Evolutionary conservation across 1,140 invertebrate species (phyloP), one percentile per base, ranked within the genome.

Genomic region (Habropoda laboriosa): DNA sequence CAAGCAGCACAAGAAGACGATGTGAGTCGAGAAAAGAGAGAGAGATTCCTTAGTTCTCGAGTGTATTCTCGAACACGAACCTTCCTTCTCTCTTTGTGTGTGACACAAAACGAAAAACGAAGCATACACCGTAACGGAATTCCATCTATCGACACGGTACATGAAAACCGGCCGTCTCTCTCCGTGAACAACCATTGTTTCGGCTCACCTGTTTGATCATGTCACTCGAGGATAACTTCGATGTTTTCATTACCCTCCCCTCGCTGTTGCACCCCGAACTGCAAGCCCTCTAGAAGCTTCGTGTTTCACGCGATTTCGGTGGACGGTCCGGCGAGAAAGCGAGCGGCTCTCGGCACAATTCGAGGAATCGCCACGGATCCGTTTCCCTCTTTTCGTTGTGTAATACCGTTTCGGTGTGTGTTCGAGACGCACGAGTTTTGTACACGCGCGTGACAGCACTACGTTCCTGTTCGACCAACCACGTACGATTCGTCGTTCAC

Each of bases 161-260:
- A n/a, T n/a, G 45, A 38, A 27, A 3, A 40, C 49, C 24, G 49
- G 30, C 45, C 42, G 24, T 16, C 32, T 67, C 74, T 45, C 45
- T 7, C 49, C 32, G 35, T 6, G 12, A 18, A 55, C 42, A 24
- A 32, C 40, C 35, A 13, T 35, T 35, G 61, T 3, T 21, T 64
- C 79, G 30, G 63, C 91, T 92, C 90, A 92, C 92, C 91, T 88
- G 89, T 58, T 91, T 91, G 24, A 92, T 75, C 75, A 91, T 81
- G 66, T 91, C 90, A 82, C 86, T 89, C 40, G 83, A 83, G 61
- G 83, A 83, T 61, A 89, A 66, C 49, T 83, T 89, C 42, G 91
- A 89, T 83, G 89, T 91, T 87, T 92, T 92, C 92, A 92, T 92
- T 64, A 67, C 30, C 58, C 77, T 78, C 57, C 72, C 75, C 80